Conservation (phyloP, 1,140 invertebrate genomes). For the Aphidius ervi region DNA sequence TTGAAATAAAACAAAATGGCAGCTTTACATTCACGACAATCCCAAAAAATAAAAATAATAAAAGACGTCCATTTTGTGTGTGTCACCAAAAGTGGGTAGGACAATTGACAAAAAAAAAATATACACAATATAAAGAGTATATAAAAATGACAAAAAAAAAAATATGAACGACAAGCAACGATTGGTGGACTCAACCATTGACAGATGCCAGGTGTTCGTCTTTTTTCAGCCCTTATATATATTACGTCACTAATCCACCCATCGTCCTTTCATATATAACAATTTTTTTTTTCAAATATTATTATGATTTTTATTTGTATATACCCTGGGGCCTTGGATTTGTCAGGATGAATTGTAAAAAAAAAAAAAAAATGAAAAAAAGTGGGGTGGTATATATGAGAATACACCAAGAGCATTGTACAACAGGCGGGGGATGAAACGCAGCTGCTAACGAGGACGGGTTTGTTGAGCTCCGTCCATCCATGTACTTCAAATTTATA, state of each 20-base stretch:
- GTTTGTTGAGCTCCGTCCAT: constrained; percentile 37
- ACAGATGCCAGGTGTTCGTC: constrained; percentile 47
- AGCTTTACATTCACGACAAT: neutral
- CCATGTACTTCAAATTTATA: constrained; percentile 17
- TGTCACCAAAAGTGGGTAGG: constrained; percentile 24
- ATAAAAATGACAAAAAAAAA: constrained; percentile 33
- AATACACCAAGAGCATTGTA: constrained; percentile 35
- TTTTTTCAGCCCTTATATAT: constrained; percentile 20
- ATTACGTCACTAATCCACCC: constrained; percentile 53
- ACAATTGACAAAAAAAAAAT: neutral
- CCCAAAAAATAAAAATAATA: neutral
- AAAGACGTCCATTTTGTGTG: constrained; percentile 22
- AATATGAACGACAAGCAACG: constrained; percentile 2
- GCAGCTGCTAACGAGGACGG: constrained; percentile 51
- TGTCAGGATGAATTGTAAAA: constrained; percentile 17
- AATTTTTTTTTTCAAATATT: neutral
- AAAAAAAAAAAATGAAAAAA: constrained; percentile 14
- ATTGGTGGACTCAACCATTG: constrained; percentile 17
- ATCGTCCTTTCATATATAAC: constrained; percentile 35
- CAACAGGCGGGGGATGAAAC: constrained; percentile 47
- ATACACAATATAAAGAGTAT: neutral
- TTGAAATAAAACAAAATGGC: neutral
- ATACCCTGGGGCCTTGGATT: constrained; percentile 12
- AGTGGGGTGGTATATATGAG: constrained; percentile 15
- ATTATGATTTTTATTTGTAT: constrained; percentile 11